phyloP scores from a whole-genome alignment of 23 tunicate genomes.

The Halocynthia aurantium region DNA sequence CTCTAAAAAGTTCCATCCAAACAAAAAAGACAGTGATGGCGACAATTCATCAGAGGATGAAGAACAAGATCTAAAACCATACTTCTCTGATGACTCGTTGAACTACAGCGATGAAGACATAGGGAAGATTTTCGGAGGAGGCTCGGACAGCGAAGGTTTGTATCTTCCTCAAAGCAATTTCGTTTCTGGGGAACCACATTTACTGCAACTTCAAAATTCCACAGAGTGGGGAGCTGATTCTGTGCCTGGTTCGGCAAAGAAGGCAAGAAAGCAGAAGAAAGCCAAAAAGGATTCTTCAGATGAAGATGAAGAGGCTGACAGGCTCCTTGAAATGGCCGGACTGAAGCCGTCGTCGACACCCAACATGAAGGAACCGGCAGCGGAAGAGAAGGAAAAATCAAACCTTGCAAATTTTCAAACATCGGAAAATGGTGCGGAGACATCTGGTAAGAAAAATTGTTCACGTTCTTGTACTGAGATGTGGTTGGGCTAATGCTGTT shows the following conservation, averaged over 20 bases:
- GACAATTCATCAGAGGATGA: background rate
- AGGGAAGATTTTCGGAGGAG: conserved; percentile 51
- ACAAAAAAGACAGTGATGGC: background rate
- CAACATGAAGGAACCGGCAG: background rate
- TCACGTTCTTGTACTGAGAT: background rate
- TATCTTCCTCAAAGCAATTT: background rate
- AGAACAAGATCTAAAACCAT: conserved; percentile 4
- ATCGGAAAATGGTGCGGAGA: background rate
- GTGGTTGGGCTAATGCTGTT: too few species aligned
- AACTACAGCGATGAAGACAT: conserved; percentile 59
- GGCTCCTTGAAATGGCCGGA: conserved; percentile 1
- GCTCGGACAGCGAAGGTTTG: conserved; percentile 65
- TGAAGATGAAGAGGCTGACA: conserved; percentile 6
- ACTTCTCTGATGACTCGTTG: conserved; percentile 8
- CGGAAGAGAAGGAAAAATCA: background rate
- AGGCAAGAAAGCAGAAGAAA: background rate
- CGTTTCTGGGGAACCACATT: too few species aligned
- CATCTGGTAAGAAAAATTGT: background rate
- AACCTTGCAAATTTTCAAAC: background rate
- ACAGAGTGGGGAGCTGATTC: conserved; percentile 13
- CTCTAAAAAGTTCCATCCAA: background rate
- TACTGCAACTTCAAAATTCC: too few species aligned
- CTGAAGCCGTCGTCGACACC: background rate
- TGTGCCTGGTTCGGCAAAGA: background rate
- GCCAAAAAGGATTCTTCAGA: background rate